Conservation (phyloP, 2,113 vertebrate species). For the Anas platyrhynchos region DNA sequence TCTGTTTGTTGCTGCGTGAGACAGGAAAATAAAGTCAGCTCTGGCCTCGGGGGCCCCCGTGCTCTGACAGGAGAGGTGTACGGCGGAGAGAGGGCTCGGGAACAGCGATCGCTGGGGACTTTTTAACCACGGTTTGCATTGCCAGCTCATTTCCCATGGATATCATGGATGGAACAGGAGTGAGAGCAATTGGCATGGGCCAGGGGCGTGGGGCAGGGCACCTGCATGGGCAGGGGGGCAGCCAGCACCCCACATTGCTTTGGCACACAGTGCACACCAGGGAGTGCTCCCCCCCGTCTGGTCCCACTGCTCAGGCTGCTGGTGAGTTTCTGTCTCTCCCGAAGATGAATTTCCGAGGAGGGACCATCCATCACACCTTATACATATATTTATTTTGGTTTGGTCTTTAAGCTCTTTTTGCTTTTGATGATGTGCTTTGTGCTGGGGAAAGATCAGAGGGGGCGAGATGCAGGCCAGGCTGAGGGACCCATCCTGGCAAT, state of each 20-base stretch:
- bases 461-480: neutral
- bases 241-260: accelerated
- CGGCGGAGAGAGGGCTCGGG: neutral
- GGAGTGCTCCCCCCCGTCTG: too few species aligned
- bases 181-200: neutral
- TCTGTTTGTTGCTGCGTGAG: slow-evolving; percentile 5
- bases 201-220: neutral
- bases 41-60: neutral
- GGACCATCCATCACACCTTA: neutral
- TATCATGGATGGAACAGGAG: accelerated
- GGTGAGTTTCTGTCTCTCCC: neutral
- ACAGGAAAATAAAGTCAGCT: slow-evolving; percentile 15
- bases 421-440: neutral
- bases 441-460: neutral
- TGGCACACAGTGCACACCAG: too few species aligned
- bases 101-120: accelerated
- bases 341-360: slow-evolving; percentile 3
- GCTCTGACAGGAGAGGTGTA: neutral
- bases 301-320: too few species aligned
- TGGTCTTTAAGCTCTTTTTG: neutral
- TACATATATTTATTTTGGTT: slow-evolving; percentile 14
- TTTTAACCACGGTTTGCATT: neutral
- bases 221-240: neutral
- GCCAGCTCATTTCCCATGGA: neutral
- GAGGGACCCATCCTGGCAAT: neutral